Conservation (phyloP, 1,140 invertebrate species). For the Physella acuta region DNA sequence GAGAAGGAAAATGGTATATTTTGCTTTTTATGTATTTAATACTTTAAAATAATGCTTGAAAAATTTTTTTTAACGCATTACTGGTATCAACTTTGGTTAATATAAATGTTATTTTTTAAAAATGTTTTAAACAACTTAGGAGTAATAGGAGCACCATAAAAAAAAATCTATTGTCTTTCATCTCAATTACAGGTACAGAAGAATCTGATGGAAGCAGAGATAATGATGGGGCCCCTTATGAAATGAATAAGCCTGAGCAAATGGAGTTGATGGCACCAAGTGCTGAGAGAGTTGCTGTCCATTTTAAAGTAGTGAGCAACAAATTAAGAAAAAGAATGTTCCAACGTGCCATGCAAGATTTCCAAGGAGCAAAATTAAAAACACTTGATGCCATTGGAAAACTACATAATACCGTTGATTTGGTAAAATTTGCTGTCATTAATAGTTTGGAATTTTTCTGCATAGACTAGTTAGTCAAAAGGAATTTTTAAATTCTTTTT, state of each 20-base stretch:
- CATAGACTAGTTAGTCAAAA: no score
- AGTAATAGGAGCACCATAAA: no score
- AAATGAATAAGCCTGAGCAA: background rate
- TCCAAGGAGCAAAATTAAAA: background rate
- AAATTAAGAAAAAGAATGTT: conserved; percentile 14
- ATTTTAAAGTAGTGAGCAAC: conserved; percentile 9
- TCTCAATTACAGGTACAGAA: no score
- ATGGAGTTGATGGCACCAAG: conserved; percentile 19
- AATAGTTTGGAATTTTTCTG: no score
- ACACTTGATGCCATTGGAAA: conserved; percentile 3
- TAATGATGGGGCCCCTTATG: background rate
- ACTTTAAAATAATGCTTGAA: no score
- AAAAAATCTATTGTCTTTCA: no score
- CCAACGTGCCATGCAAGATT: conserved; percentile 15
- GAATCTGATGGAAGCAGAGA: background rate
- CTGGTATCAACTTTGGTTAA: no score
- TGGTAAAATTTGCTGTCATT: no score
- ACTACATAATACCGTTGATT: conserved; percentile 7
- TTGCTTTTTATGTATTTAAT: background rate
- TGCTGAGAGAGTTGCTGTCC: conserved; percentile 18
- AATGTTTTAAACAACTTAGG: no score
- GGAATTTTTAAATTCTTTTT: no score
- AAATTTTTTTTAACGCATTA: no score
- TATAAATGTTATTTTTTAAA: no score
- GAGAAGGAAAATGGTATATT: background rate